Conservation (phyloP, 2,797 vertebrate species). For the Corythornis leucogaster region DNA sequence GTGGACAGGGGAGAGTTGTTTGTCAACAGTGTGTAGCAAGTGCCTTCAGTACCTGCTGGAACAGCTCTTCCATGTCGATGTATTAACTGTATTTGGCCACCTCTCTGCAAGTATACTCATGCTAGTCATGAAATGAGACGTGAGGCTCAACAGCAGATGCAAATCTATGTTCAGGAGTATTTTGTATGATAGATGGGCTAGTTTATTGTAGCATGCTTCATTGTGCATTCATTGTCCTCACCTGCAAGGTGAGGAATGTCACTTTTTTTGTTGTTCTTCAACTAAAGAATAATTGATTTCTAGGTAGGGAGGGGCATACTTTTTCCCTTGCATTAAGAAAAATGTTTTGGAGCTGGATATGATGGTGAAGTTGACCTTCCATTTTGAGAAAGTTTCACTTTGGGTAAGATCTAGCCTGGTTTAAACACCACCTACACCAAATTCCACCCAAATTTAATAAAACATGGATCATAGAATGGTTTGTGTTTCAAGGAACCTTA, state of each 20-base stretch:
- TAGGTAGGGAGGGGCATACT: neutral
- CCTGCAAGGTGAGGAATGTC: neutral
- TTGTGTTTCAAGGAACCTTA: too few relatives aligned
- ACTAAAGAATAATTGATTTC: neutral
- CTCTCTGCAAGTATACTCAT: neutral
- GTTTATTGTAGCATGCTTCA: neutral
- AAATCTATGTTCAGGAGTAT: neutral
- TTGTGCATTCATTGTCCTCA: too few relatives aligned
- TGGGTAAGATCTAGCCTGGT: neutral
- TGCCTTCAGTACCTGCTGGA: neutral
- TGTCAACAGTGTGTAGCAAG: neutral
- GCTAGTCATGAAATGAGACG: neutral
- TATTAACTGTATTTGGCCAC: neutral
- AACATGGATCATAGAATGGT: neutral
- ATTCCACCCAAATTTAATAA: neutral
- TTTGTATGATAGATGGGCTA: neutral
- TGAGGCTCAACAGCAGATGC: neutral
- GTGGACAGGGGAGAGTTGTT: neutral
- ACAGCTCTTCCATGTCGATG: neutral
- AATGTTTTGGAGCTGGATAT: neutral
- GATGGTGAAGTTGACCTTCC: neutral
- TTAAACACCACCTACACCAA: neutral
- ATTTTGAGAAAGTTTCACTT: neutral
- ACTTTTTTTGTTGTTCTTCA: neutral
- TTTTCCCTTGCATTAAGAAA: neutral